Base-by-base conservation (phyloP, 2,888 invertebrate genomes). In the Tupiocoris notatus region DNA sequence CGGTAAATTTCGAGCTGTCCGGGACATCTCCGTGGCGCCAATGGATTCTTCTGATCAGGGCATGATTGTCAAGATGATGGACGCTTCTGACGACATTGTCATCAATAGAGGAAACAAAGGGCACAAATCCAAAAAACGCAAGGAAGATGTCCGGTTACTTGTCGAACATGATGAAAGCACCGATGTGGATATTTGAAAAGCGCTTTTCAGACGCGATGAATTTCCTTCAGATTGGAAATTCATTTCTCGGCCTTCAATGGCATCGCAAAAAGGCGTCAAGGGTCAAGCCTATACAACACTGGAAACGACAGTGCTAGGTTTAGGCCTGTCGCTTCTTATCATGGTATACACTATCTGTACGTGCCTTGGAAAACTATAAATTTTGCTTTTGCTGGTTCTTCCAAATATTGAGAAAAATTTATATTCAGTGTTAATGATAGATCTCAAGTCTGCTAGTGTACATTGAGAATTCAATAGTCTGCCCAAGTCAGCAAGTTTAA, bases 81-180 rank as follows among this genome's bases (percentile, higher is more conserved):
- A 98, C 97, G 97, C 97, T 83, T 93, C 95, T 79, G 89, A 91
- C 2, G 93, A 96, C 81, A 96, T 96, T 0, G 95, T 95, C 3
- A 85, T 89, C 16, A 94, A 96, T 84, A 88, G 91, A 61, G 85
- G 86, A 20, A 87, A 87, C 81, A 85, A 85, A 78, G 87, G 87
- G 80, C 24, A 90, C 39, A 54, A 66, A 6, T 66, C 66, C 24
- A 77, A 77, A 62, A 67, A 62, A 16, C 39, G 57, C 17, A 75
- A 75, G 20, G 75, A 74, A 57, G 65, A 75, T 54, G 22, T 68
- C 18, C 58, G 75, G 18, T 16, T 75, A 12, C 65, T 78, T 18
- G 54, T 73, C 25, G 78, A 75, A 16, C 67, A 64, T 20, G 73
- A 62, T 59, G 78, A 77, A 59, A 74, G 74, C 39, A 77, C 78